Percentiles rank a stretch among this genome's conserved stretches.
These are phyloP conservation scores for Cylindroiulus punctatus DNA, from an alignment of 2,888 invertebrate genomes.

Conservation along the genomic window DNA sequence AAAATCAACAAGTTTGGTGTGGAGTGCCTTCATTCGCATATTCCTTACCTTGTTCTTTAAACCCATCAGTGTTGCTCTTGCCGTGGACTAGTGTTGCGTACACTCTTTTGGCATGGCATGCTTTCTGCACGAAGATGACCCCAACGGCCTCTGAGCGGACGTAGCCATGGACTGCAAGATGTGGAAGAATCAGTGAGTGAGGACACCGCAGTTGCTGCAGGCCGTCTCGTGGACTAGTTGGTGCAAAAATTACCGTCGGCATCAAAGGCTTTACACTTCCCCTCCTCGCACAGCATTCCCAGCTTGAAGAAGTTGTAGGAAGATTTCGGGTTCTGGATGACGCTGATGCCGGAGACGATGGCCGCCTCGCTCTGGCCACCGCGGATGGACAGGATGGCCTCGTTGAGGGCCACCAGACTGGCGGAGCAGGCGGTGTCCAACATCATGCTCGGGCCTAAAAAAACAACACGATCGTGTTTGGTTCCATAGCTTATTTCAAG, in stretches of 20 bases:
- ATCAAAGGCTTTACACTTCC: slow-evolving; percentile 95
- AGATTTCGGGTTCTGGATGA: slow-evolving; percentile 88
- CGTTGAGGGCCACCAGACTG: slow-evolving; percentile 88
- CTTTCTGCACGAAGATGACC: slow-evolving; percentile 82
- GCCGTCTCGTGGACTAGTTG: no score
- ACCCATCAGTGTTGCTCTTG: slow-evolving; percentile 91
- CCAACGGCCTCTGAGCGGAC: slow-evolving; percentile 90
- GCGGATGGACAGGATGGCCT: slow-evolving; percentile 82
- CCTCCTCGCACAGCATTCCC: slow-evolving; percentile 91
- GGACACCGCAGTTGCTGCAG: no score
- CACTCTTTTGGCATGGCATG: slow-evolving; percentile 78
- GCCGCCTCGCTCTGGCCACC: slow-evolving; percentile 94
- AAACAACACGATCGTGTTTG: no score
- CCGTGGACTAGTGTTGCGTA: slow-evolving; percentile 89
- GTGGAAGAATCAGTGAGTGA: background rate
- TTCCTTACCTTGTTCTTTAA: slow-evolving; percentile 80
- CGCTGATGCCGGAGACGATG: slow-evolving; percentile 90
- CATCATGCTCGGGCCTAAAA: slow-evolving; percentile 86
- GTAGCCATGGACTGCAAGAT: slow-evolving; percentile 78
- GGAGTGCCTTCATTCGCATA: slow-evolving; percentile 1
- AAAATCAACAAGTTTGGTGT: no score
- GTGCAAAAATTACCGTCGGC: slow-evolving; percentile 72
- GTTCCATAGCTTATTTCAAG: no score
- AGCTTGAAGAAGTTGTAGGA: slow-evolving; percentile 94
- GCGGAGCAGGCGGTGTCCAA: slow-evolving; percentile 98